These are phyloP conservation scores for Umimayanthus chanpuru DNA, from an alignment of 92 coral and sea anemone species.

Conservation along the genomic window DNA sequence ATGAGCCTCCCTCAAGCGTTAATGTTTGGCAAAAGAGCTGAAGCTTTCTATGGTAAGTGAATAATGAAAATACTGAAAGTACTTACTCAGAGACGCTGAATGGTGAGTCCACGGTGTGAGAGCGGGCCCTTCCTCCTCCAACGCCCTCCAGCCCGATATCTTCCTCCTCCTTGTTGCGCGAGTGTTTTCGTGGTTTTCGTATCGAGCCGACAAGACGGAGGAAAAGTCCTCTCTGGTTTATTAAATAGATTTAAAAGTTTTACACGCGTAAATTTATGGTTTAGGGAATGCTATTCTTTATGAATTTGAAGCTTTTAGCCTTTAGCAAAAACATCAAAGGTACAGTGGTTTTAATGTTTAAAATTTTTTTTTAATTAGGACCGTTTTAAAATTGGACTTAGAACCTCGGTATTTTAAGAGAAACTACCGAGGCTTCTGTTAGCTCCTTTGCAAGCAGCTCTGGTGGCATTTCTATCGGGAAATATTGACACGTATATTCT, in stretches of 20 bases:
- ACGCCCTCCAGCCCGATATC: neutral
- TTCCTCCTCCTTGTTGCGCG: neutral
- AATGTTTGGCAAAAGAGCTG: no score
- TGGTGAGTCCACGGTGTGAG: slow-evolving; percentile 3
- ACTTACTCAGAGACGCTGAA: slow-evolving; percentile 15
- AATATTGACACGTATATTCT: neutral
- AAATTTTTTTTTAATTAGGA: neutral
- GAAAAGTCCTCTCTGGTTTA: slow-evolving; percentile 27
- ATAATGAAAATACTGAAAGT: neutral
- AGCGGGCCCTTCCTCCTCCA: neutral
- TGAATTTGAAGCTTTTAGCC: neutral
- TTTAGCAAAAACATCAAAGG: neutral
- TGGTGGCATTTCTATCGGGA: neutral
- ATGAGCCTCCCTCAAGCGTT: no score
- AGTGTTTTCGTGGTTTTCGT: slow-evolving; percentile 36
- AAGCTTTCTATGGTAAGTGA: no score
- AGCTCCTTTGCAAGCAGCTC: neutral
- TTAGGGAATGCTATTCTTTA: neutral
- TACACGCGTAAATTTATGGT: neutral
- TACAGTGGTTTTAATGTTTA: neutral
- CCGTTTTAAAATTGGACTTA: no score
- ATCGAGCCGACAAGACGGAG: slow-evolving; percentile 47
- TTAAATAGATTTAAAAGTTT: neutral
- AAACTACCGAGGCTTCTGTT: neutral
- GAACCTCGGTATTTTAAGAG: neutral